Conservation (phyloP, 2,888 invertebrate genomes). For the Drosophila nigritarsus region DNA sequence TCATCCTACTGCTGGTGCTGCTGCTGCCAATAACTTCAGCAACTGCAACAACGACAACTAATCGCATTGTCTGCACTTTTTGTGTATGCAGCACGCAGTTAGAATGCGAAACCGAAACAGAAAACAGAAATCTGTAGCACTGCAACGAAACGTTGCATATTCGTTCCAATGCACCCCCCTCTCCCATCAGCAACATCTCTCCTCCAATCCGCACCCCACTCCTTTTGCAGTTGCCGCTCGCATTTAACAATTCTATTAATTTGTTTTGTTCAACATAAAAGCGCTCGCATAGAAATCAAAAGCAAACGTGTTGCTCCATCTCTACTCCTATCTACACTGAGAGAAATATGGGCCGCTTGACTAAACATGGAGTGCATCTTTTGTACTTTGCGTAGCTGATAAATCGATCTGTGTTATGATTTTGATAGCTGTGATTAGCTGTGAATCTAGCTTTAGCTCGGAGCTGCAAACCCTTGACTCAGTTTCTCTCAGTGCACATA, state of each 20-base stretch:
- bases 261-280: constrained; percentile 75
- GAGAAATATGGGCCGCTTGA: neutral
- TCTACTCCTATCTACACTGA: constrained; percentile 18
- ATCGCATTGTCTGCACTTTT: constrained; percentile 81
- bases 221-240: constrained; percentile 57
- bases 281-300: constrained; percentile 53
- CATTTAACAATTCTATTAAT: constrained; percentile 81
- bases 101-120: constrained; percentile 63
- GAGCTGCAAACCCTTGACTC: neutral
- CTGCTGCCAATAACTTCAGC: constrained; percentile 67
- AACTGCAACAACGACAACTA: constrained; percentile 74
- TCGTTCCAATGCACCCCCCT: neutral
- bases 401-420: neutral
- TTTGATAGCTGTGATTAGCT: neutral
- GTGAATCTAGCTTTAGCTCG: too few species aligned
- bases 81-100: constrained; percentile 80
- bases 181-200: neutral
- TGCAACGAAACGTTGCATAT: constrained; percentile 26
- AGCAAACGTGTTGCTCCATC: constrained; percentile 34
- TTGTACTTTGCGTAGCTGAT: neutral
- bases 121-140: constrained; percentile 42
- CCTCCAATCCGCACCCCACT: constrained; percentile 22
- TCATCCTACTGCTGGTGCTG: neutral
- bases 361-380: neutral
- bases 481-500: neutral